These are phyloP conservation scores for Helarctos malayanus DNA, from an alignment of 2,797 vertebrate genomes.

Conservation along the genomic window DNA sequence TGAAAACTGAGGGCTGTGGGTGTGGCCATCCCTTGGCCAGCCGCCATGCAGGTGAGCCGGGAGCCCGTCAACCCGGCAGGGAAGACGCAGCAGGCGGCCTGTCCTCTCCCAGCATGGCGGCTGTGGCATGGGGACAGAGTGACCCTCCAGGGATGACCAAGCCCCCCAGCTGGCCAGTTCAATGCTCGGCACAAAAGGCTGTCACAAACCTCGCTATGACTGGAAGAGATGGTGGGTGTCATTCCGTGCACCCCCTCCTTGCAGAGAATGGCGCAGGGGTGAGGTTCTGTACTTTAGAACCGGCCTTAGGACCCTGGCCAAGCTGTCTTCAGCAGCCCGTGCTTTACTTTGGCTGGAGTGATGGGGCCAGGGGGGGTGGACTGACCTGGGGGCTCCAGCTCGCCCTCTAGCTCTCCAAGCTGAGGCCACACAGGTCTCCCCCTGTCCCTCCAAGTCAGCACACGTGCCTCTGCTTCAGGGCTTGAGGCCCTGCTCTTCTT, in stretches of 20 bases:
- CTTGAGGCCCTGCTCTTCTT: fast-evolving
- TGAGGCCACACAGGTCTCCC: neutral
- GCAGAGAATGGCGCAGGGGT: neutral
- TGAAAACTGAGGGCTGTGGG: neutral
- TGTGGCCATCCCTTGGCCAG: neutral
- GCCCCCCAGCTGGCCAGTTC: neutral
- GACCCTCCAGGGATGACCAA: neutral
- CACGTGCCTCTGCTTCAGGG: no score
- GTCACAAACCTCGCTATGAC: neutral
- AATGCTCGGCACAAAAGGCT: fast-evolving
- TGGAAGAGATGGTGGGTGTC: neutral
- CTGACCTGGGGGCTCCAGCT: neutral
- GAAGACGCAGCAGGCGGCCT: neutral
- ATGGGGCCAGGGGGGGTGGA: no score
- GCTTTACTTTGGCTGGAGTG: neutral
- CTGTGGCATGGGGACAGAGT: neutral
- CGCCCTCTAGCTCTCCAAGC: neutral
- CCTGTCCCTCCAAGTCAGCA: neutral
- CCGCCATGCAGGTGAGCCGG: fast-evolving
- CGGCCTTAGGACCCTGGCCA: fast-evolving
- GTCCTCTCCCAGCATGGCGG: fast-evolving
- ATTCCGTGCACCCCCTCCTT: neutral
- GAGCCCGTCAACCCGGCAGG: no score
- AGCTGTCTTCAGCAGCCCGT: neutral
- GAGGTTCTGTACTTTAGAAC: neutral